These are phyloP conservation scores for Ochropleura leucogaster DNA, from an alignment of 2,888 invertebrate species.

Conservation along the genomic window DNA sequence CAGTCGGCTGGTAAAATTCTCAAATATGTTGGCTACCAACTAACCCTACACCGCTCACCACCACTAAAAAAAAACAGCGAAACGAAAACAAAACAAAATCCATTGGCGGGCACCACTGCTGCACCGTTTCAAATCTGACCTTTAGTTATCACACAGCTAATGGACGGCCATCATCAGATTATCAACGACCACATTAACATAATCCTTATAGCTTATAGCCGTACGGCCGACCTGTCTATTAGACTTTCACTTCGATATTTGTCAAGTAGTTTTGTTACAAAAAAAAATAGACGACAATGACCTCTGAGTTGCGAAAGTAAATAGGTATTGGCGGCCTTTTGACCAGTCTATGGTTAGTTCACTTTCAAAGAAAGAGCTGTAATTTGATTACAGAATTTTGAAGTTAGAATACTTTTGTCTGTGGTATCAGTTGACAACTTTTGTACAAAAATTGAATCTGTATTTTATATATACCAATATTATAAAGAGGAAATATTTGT, in stretches of 20 bases:
- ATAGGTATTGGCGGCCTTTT: slow-evolving; percentile 18
- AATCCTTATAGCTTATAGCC: slow-evolving; percentile 67
- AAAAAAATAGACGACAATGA: slow-evolving; percentile 54
- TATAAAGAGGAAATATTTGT: too few species aligned
- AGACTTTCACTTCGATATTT: slow-evolving; percentile 69
- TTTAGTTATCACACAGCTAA: slow-evolving; percentile 81
- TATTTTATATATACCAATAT: not conserved
- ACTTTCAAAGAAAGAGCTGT: not conserved
- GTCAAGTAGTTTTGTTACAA: slow-evolving; percentile 56
- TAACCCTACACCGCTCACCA: not conserved
- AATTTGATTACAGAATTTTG: not conserved
- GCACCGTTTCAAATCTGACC: slow-evolving; percentile 71
- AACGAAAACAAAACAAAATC: slow-evolving; percentile 32
- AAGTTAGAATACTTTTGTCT: not conserved
- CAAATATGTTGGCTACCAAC: not conserved
- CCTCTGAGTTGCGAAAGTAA: slow-evolving; percentile 61
- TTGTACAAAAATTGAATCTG: not conserved
- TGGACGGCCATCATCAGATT: slow-evolving; percentile 73
- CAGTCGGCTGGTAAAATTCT: too few species aligned
- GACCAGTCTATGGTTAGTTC: not conserved
- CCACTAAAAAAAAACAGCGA: slow-evolving; percentile 23
- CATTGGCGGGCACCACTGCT: slow-evolving; percentile 28
- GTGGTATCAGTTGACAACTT: not conserved
- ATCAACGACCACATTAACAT: slow-evolving; percentile 71
- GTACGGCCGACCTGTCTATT: slow-evolving; percentile 56